Conservation (phyloP, 2,888 invertebrate genomes). For the Lasioglossum vierecki region DNA sequence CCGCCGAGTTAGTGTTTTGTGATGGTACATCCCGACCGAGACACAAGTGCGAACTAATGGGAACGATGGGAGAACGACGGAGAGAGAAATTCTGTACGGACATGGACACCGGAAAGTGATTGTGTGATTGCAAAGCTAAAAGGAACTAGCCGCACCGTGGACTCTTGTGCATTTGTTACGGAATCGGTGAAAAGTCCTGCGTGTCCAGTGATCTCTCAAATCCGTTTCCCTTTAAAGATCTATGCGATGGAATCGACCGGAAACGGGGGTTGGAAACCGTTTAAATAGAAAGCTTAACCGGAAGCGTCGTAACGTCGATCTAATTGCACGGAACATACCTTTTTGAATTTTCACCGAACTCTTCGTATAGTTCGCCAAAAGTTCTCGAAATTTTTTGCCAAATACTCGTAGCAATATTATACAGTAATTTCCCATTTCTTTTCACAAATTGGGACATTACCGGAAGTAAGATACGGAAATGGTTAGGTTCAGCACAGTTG, state of each 20-base stretch:
- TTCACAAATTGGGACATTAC: not conserved
- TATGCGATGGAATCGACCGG: not conserved
- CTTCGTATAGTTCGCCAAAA: not conserved
- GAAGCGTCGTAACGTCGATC: not conserved
- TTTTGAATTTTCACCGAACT: not conserved
- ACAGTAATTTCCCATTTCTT: not conserved
- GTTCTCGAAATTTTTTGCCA: not conserved
- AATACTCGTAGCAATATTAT: not conserved
- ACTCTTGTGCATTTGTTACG: conserved; percentile 44
- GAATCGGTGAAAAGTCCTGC: conserved; percentile 32
- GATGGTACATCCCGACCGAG: conserved; percentile 37
- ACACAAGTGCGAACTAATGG: conserved; percentile 52
- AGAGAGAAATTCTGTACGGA: conserved; percentile 8
- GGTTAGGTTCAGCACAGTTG: not conserved
- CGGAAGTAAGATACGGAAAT: conserved; percentile 6
- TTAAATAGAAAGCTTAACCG: not conserved
- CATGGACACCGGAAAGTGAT: conserved; percentile 48
- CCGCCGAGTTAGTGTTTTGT: conserved; percentile 61
- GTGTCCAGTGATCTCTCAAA: conserved; percentile 33
- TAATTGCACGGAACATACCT: not conserved
- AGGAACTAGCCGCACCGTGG: conserved; percentile 49
- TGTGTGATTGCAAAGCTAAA: conserved; percentile 58
- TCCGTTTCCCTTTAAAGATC: not conserved
- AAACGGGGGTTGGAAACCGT: not conserved
- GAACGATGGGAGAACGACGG: conserved; percentile 12